A percentile compares a stretch with the other conserved stretches of the same genome.
Evolutionary conservation across 64 coral and sea anemone species (phyloP).

Genomic region (Catalaphyllia jardinei): DNA sequence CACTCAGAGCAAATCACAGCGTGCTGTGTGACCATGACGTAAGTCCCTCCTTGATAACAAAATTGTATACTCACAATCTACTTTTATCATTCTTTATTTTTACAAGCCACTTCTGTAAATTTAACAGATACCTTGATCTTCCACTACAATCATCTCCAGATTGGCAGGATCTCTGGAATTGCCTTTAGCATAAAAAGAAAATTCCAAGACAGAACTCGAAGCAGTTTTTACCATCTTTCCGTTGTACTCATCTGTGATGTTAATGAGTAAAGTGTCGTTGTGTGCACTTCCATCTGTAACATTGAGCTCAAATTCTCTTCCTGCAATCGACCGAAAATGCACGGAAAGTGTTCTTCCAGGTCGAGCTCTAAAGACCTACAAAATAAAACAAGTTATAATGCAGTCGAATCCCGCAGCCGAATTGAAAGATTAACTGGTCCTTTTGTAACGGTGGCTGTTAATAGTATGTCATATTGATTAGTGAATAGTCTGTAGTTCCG

Average conservation of each 20-base stretch:
- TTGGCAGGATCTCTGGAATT: background rate
- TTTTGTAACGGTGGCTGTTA: too few relatives aligned
- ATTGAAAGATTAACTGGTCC: too few relatives aligned
- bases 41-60: too few relatives aligned
- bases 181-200: slow-evolving; percentile 7
- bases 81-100: too few relatives aligned
- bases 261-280: background rate
- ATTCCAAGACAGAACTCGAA: background rate
- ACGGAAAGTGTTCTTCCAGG: background rate
- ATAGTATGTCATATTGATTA: too few relatives aligned
- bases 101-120: too few relatives aligned
- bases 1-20: too few relatives aligned
- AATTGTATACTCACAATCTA: too few relatives aligned
- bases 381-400: background rate
- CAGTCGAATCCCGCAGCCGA: too few relatives aligned
- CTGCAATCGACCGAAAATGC: slow-evolving; percentile 5
- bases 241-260: slow-evolving; percentile 7
- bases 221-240: slow-evolving; percentile 9
- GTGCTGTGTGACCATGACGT: too few relatives aligned
- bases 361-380: slow-evolving; percentile 9
- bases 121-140: slow-evolving; percentile 3
- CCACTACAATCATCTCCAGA: slow-evolving; percentile 11
- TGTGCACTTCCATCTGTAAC: slow-evolving; percentile 4
- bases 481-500: too few relatives aligned
- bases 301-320: slow-evolving; percentile 32